Base-by-base conservation (phyloP, 1,140 invertebrate species). In the Drosophila jambulina region DNA sequence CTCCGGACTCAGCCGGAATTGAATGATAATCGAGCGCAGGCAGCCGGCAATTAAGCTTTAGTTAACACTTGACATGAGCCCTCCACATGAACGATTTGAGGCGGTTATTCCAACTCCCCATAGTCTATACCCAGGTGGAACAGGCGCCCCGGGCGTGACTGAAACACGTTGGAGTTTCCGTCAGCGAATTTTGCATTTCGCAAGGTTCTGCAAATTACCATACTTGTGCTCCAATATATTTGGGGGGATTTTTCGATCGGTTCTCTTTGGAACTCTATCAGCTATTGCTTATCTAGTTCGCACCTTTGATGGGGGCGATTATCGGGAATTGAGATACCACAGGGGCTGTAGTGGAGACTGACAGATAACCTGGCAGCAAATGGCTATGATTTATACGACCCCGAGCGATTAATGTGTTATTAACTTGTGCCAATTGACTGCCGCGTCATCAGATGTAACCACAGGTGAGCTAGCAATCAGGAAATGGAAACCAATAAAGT, bases 1-100 rank as follows among this genome's bases (percentile, higher is more conserved):
- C 8, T 29, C n/a, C n/a, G 32, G 42, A 12, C n/a, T 67, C 6
- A 43, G 29, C 45, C 32, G 25, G 60, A 38, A 62, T 65, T 23
- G 60, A 34, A 46, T 54, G 62, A 48, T 82, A 79, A 83, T 84
- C 65, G 45, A 71, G 57, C 36, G 68, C 49, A 42, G 36, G 59
- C 65, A 48, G 80, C 69, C 65, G 40, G 29, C 61, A 80, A 84
- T 83, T 83, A 83, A 77, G 64, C 40, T 40, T 38, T 48, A 68
- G 62, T 75, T 78, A 75, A 48, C 80, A 82, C 75, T 63, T 64
- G 63, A 29, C 58, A 78, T 59, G 69, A 42, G 36, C 8, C 36
- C 68, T 34, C 53, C 67, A 58, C 67, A 51, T 72, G 69, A 8
- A 2, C 32, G 51, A 54, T 32, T 34, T 34, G 32, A 56, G 10